Evolutionary conservation across 2,113 vertebrate genomes (phyloP).

Genomic region (Hippoglossus stenolepis): DNA sequence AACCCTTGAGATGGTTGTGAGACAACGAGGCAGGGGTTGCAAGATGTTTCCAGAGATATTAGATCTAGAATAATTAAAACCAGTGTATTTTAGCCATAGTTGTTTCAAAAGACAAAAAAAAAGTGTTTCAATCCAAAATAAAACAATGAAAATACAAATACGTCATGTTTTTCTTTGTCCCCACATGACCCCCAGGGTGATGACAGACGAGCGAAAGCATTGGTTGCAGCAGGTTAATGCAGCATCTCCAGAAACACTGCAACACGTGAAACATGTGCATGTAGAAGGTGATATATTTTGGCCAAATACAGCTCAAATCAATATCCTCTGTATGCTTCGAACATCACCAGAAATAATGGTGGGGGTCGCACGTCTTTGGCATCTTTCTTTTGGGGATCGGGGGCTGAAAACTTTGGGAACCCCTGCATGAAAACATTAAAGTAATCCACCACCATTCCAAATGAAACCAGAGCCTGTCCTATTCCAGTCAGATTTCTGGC

Average conservation of each 20-base stretch:
- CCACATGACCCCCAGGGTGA: not conserved
- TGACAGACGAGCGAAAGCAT: not conserved
- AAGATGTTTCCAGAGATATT: not conserved
- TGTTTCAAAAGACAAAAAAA: not conserved
- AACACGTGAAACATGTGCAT: not conserved
- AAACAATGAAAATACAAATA: not conserved
- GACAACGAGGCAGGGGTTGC: not conserved
- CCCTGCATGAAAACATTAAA: not conserved
- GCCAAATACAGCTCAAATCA: not conserved
- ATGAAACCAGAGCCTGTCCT: constrained; percentile 5
- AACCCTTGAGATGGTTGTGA: not conserved
- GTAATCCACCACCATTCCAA: not conserved
- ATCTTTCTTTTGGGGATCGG: not conserved
- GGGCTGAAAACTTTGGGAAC: not conserved
- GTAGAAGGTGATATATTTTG: not conserved
- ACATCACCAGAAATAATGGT: not conserved
- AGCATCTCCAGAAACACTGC: not conserved
- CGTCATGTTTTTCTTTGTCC: not conserved
- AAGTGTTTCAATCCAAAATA: not conserved
- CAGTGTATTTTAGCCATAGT: too few relatives aligned
- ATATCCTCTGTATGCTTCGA: not conserved
- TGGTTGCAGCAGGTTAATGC: not conserved
- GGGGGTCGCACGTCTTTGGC: not conserved
- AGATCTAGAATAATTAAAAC: not conserved
- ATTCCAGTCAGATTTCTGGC: constrained; percentile 12